Evolutionary conservation across 2,888 invertebrate genomes (phyloP).

Genomic region (Catocala nupta): DNA sequence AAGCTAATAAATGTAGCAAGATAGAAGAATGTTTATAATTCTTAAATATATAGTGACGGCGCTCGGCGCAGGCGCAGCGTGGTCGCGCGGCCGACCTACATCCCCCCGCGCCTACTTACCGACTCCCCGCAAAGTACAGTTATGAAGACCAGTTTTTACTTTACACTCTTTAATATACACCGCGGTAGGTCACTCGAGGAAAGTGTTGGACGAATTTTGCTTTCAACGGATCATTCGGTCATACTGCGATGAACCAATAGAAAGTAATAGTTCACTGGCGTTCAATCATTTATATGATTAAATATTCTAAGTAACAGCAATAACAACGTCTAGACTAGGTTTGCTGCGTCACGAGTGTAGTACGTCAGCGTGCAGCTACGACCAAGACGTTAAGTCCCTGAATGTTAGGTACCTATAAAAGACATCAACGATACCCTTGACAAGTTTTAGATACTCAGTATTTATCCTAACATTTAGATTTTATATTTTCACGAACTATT

Average conservation of each 20-base stretch:
- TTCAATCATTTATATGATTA: conserved; percentile 55
- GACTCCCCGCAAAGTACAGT: conserved; percentile 71
- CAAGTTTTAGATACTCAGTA: neutral
- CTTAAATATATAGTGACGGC: conserved; percentile 25
- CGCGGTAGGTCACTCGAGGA: conserved; percentile 78
- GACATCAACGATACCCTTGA: conserved; percentile 39
- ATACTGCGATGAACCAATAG: conserved; percentile 69
- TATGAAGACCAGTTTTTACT: conserved; percentile 80
- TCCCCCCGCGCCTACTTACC: conserved; percentile 56
- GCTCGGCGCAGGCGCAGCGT: conserved; percentile 35
- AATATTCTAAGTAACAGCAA: conserved; percentile 31
- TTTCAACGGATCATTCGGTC: conserved; percentile 76
- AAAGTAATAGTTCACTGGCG: conserved; percentile 77
- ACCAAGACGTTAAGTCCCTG: neutral
- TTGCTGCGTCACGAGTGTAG: conserved; percentile 25
- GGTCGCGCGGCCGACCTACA: conserved; percentile 71
- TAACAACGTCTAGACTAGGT: conserved; percentile 39
- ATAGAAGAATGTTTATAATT: neutral
- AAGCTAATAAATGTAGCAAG: neutral
- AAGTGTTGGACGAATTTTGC: conserved; percentile 85
- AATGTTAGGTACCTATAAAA: conserved; percentile 31
- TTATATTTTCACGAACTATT: neutral
- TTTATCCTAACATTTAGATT: neutral
- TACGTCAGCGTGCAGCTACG: too few species aligned
- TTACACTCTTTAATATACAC: conserved; percentile 67